These are phyloP conservation scores for Coelopa frigida DNA, from an alignment of 1,140 invertebrate genomes.

Conservation along the genomic window DNA sequence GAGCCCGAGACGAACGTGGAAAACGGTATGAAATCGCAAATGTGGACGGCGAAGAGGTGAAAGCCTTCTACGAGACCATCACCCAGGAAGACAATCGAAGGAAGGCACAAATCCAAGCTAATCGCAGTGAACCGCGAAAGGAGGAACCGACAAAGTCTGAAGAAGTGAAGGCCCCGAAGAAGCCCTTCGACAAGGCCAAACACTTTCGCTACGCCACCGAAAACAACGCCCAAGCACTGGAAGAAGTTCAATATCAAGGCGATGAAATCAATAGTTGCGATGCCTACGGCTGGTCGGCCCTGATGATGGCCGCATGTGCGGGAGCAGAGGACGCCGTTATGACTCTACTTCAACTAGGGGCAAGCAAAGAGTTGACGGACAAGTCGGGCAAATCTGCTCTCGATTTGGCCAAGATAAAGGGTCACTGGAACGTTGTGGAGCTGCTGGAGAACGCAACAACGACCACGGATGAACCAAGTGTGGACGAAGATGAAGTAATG, in stretches of 20 bases:
- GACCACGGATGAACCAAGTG: conserved; percentile 12
- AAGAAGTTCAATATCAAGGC: conserved; percentile 13
- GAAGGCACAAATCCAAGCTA: background rate
- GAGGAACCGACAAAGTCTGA: background rate
- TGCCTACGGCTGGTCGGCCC: conserved; percentile 67
- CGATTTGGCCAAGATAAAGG: conserved; percentile 56
- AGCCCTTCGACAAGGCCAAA: conserved; percentile 22
- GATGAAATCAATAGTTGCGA: conserved; percentile 57
- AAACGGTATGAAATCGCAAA: conserved; percentile 16
- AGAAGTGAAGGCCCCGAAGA: too few species aligned
- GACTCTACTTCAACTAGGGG: conserved; percentile 55
- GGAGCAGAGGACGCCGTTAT: conserved; percentile 55
- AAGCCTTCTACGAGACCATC: conserved; percentile 35
- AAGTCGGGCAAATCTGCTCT: conserved; percentile 60
- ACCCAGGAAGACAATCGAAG: conserved; percentile 16
- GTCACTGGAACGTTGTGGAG: conserved; percentile 49
- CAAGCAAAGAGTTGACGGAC: conserved; percentile 53
- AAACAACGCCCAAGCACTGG: conserved; percentile 26
- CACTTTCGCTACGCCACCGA: conserved; percentile 24
- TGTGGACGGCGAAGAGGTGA: conserved; percentile 19
- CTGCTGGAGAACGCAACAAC: conserved; percentile 42
- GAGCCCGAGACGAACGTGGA: background rate
- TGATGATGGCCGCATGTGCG: conserved; percentile 72
- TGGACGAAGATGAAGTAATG: conserved; percentile 13
- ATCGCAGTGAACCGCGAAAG: background rate